Evolutionary conservation across 2,888 invertebrate species (phyloP).

Genomic region (Cybosia mesomella): DNA sequence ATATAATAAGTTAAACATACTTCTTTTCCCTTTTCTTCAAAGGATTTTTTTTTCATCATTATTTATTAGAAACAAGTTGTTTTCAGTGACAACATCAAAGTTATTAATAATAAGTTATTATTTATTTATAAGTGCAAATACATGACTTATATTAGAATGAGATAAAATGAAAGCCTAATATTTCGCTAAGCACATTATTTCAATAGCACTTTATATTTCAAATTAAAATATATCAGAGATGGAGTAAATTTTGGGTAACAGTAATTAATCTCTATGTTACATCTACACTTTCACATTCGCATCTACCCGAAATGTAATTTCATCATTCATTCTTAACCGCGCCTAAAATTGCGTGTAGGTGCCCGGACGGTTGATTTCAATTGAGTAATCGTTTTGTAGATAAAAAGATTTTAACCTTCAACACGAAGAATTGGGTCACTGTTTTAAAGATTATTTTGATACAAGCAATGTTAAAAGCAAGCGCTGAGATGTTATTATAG

Average conservation of each 20-base stretch:
- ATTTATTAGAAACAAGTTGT: not conserved
- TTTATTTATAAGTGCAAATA: not conserved
- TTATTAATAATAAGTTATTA: too few species aligned
- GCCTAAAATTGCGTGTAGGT: slow-evolving; percentile 1
- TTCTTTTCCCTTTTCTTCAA: slow-evolving; percentile 6
- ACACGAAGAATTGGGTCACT: not conserved
- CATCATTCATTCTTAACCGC: not conserved
- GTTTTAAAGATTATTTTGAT: not conserved
- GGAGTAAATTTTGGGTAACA: not conserved
- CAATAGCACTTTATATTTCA: not conserved
- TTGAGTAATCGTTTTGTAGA: slow-evolving; percentile 1
- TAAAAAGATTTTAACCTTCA: not conserved
- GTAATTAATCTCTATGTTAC: slow-evolving; percentile 9
- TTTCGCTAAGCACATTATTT: slow-evolving; percentile 3
- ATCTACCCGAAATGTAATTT: not conserved
- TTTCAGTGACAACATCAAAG: not conserved
- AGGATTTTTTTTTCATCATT: not conserved
- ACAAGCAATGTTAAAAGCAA: not conserved
- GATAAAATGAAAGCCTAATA: slow-evolving; percentile 1
- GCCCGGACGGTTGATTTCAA: not conserved
- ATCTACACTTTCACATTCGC: slow-evolving; percentile 9
- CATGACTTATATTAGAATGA: not conserved
- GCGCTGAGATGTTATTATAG: too few species aligned
- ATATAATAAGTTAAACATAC: slow-evolving; percentile 14
- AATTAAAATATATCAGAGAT: not conserved